Conservation (phyloP, 2,888 invertebrate genomes). For the Junonia oenone region DNA sequence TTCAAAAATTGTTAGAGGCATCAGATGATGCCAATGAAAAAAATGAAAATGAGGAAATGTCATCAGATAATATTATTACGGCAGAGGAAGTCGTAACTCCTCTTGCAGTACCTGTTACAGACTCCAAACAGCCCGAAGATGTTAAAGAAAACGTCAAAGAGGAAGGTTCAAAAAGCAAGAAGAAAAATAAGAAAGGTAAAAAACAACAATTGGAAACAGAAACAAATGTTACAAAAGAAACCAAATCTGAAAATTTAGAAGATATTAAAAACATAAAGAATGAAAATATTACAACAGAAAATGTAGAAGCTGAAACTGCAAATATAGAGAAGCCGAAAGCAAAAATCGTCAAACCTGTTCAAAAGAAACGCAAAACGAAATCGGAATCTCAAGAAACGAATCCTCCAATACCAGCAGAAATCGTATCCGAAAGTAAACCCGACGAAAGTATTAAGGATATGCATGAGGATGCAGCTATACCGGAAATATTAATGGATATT, state of each 20-base stretch:
- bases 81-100: neutral
- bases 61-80: neutral
- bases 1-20: conserved; percentile 45
- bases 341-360: conserved; percentile 60
- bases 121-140: conserved; percentile 10
- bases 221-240: conserved; percentile 18
- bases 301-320: neutral
- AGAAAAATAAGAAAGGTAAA: conserved; percentile 43
- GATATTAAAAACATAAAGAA: conserved; percentile 8
- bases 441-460: neutral
- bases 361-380: conserved; percentile 51
- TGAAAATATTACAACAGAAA: neutral
- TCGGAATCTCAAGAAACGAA: conserved; percentile 4
- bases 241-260: neutral
- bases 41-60: conserved; percentile 4
- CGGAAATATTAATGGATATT: neutral
- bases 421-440: neutral
- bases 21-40: conserved; percentile 23
- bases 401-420: neutral
- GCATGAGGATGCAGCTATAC: neutral
- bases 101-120: neutral
- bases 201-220: conserved; percentile 27
- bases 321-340: conserved; percentile 47
- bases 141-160: conserved; percentile 15
- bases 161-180: conserved; percentile 31